Conservation (phyloP, 2,888 invertebrate genomes). For the Tenthredo notha region DNA sequence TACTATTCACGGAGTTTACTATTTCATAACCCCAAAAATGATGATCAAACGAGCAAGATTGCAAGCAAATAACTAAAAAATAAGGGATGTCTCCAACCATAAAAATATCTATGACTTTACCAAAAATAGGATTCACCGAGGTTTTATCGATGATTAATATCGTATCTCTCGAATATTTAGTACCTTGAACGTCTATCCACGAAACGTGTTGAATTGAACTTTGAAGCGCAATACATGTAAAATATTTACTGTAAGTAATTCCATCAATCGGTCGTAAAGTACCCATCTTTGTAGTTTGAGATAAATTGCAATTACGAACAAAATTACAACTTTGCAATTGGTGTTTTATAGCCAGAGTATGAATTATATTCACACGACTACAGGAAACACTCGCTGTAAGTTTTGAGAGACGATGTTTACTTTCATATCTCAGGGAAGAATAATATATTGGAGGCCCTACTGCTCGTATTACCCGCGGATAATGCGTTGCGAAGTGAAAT, state of each 20-base stretch:
- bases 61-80: background rate
- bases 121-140: background rate
- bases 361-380: background rate
- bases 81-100: constrained; percentile 15
- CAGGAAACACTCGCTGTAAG: constrained; percentile 8
- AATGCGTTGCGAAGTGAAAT: constrained; percentile 13
- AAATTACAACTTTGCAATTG: constrained; percentile 26
- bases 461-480: too few relatives aligned
- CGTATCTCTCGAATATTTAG: background rate
- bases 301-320: background rate
- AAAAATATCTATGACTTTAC: background rate
- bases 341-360: constrained; percentile 13
- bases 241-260: background rate
- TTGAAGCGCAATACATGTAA: background rate
- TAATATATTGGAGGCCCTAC: constrained; percentile 49
- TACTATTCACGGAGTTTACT: background rate
- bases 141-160: background rate
- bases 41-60: background rate
- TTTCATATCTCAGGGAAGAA: constrained; percentile 45
- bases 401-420: background rate
- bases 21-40: constrained; percentile 36
- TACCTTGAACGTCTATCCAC: background rate
- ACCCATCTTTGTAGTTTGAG: background rate
- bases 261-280: background rate
- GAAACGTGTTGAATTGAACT: background rate